These are phyloP conservation scores for Zoanthus sansibaricus DNA, from an alignment of 92 coral and sea anemone species.

Conservation along the genomic window DNA sequence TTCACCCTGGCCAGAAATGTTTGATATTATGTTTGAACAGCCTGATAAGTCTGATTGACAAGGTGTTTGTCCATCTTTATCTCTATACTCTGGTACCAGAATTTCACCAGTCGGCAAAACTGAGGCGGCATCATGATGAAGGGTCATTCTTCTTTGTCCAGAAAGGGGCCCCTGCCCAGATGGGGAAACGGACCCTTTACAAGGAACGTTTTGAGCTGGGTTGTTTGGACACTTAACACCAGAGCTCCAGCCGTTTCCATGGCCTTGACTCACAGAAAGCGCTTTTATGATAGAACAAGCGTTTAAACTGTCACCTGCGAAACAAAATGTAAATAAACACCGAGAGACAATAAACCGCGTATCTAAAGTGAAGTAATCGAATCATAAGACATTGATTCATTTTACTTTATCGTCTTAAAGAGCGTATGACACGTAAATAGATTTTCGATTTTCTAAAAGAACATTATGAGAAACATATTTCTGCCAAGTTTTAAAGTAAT, in stretches of 20 bases:
- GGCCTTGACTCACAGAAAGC: constrained; percentile 27
- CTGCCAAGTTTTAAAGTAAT: no score
- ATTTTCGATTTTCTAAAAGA: no score
- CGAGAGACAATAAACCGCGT: background rate
- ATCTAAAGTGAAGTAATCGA: background rate
- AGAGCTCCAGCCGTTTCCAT: constrained; percentile 89
- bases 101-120: constrained; percentile 84
- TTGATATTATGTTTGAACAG: background rate
- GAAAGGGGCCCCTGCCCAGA: constrained; percentile 35
- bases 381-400: no score
- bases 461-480: no score
- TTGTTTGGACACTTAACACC: constrained; percentile 57
- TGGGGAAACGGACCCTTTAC: constrained; percentile 2
- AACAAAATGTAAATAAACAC: background rate
- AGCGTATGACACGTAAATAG: no score
- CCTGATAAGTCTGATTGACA: background rate
- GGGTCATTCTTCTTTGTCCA: constrained; percentile 56
- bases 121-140: constrained; percentile 64
- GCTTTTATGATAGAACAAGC: background rate
- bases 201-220: background rate
- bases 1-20: constrained; percentile 27
- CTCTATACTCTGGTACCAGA: constrained; percentile 27
- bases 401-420: no score
- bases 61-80: background rate
- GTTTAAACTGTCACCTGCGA: constrained; percentile 1